phyloP scores from a whole-genome alignment of 1,140 invertebrate species.

The Ridgeia piscesae region DNA sequence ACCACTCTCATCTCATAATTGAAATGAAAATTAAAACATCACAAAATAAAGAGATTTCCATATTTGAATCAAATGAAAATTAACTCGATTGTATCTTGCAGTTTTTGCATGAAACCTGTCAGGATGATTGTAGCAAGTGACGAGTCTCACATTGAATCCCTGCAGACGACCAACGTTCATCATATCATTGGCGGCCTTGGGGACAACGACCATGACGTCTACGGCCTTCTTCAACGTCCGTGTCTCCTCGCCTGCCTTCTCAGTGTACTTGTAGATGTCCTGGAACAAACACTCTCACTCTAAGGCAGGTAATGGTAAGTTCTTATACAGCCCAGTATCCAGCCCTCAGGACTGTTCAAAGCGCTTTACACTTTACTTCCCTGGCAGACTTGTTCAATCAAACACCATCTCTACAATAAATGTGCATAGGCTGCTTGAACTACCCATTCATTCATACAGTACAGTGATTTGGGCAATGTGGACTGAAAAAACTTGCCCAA shows the following conservation, averaged over 20 bases:
- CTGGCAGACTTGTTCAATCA: no score
- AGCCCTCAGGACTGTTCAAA: no score
- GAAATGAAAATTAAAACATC: background rate
- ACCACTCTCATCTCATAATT: background rate
- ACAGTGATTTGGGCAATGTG: no score
- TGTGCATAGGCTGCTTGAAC: no score
- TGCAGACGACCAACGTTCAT: conserved; percentile 97
- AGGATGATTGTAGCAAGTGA: background rate
- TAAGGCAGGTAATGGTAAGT: no score
- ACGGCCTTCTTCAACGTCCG: conserved; percentile 75
- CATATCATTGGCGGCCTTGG: conserved; percentile 98
- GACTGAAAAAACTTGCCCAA: no score
- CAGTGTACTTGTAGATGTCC: conserved; percentile 66
- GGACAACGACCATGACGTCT: conserved; percentile 79
- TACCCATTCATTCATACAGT: no score
- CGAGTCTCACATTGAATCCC: conserved; percentile 83
- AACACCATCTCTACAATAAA: no score
- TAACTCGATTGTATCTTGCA: background rate
- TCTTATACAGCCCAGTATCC: no score
- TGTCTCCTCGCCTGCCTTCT: conserved; percentile 63
- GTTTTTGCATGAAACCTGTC: background rate
- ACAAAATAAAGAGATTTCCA: background rate
- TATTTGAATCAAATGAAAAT: background rate
- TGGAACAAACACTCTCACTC: conserved; percentile 29
- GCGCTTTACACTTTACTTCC: no score